Base-by-base conservation (phyloP, 2,888 invertebrate species). In the Caprella mutica region DNA sequence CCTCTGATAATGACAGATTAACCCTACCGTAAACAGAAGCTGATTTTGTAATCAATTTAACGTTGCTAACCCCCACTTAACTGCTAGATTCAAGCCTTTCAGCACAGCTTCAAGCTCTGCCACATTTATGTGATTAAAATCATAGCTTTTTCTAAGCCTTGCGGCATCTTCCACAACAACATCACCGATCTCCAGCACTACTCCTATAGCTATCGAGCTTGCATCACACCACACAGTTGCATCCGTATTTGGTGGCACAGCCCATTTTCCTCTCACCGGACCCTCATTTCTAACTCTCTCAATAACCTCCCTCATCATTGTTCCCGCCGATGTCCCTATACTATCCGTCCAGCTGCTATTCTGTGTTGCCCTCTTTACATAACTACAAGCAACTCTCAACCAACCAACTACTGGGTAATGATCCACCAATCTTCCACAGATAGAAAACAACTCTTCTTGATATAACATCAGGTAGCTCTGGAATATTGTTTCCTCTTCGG, bases 71-170 rank as follows among this genome's bases (percentile, higher is more conserved):
- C 30, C 27, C 42, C 42, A 53, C 9, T 44, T 53, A 14, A 53
- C 3, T 23, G 53, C 53, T 12, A 27, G 2, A 24, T 53, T 53
- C 12, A 53, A 9, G 5, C 53, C 42, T 23, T 53, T 53, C 21
- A 53, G 9, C 19, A 53, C 53, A 14, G 46, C 40, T 9, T 43
- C 42, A 2, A 53, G 27, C 30, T 53, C 42, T 12, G 53, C 42
- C 27, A 53, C 42, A 4, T 53, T 48, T 3, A 48, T 53, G 24
- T 48, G n/a, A n/a, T n/a, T n/a, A n/a, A n/a, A n/a, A n/a, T n/a
- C n/a, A n/a, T n/a, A n/a, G n/a, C n/a, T n/a, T 27, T 53, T 53
- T 9, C 33, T 23, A 12, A 53, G 24, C 40, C 52, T 46, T 14
- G 39, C 40, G 9, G 44, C 35, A 42, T 52, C 52, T 43, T 52